A percentile compares a stretch with the other conserved stretches of the same genome.
Conservation (phyloP, 1,140 invertebrate species). For the Phthorimaea operculella region DNA sequence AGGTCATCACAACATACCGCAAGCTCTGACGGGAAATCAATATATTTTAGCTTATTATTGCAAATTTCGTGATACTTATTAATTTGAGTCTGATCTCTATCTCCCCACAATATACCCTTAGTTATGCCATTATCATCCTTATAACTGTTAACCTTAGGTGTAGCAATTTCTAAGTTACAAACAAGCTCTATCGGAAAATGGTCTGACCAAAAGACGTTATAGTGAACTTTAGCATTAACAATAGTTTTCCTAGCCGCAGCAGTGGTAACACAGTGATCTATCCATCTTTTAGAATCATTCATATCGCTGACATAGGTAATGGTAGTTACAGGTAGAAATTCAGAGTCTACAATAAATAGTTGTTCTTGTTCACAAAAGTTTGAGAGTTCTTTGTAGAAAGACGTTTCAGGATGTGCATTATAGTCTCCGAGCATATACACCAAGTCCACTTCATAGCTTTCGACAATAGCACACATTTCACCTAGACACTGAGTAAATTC, state of each 20-base stretch:
- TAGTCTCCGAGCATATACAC: conserved; percentile 5
- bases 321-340: neutral
- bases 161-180: conserved; percentile 3
- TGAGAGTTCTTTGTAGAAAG: neutral
- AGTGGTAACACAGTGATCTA: conserved; percentile 7
- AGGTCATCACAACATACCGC: neutral
- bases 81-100: neutral
- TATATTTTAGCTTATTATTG: neutral
- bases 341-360: neutral
- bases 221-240: neutral
- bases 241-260: conserved; percentile 1
- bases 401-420: conserved; percentile 1
- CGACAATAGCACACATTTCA: conserved; percentile 6
- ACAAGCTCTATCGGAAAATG: conserved; percentile 3
- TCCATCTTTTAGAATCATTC: conserved; percentile 2
- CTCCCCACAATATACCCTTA: conserved; percentile 4
- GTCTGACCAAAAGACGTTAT: conserved; percentile 7
- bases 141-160: neutral
- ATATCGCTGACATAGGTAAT: conserved; percentile 6
- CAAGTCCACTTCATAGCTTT: neutral
- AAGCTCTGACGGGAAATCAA: conserved; percentile 5
- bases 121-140: neutral
- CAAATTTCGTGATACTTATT: neutral
- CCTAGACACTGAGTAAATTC: conserved; percentile 6
- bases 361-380: conserved; percentile 5